A percentile compares a stretch with the other conserved stretches of the same genome.
Evolutionary conservation across 1,140 invertebrate genomes (phyloP).

Genomic region (Sarcophaga bullata): DNA sequence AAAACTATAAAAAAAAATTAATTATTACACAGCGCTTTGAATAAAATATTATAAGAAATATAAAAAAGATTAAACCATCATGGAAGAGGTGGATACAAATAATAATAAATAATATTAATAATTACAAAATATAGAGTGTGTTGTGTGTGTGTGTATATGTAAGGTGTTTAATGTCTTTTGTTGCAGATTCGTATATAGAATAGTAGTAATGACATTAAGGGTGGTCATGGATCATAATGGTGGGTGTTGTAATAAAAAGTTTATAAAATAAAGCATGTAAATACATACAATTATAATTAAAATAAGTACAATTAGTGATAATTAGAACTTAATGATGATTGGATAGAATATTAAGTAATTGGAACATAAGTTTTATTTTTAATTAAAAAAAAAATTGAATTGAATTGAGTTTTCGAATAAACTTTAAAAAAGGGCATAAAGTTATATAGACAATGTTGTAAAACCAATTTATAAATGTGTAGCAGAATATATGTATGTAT

Average conservation of each 20-base stretch:
- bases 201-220: too few relatives aligned
- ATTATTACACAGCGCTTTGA: constrained; percentile 4
- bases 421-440: too few relatives aligned
- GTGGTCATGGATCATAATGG: too few relatives aligned
- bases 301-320: not conserved
- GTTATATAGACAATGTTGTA: too few relatives aligned
- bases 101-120: too few relatives aligned
- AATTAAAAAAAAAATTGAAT: not conserved
- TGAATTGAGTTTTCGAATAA: too few relatives aligned
- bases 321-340: too few relatives aligned
- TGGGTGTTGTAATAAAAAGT: too few relatives aligned
- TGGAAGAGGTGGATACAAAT: too few relatives aligned
- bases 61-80: not conserved
- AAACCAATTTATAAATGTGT: too few relatives aligned
- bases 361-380: not conserved
- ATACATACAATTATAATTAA: not conserved
- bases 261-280: not conserved
- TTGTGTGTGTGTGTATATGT: not conserved
- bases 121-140: too few relatives aligned
- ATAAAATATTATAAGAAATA: not conserved
- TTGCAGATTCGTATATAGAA: not conserved
- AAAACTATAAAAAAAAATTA: not conserved
- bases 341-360: not conserved
- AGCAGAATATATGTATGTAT: too few relatives aligned
- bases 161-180: not conserved